Percentiles rank a stretch among this genome's conserved stretches.
Conservation (phyloP, 2,888 invertebrate species). For the Petrolisthes manimaculis region DNA sequence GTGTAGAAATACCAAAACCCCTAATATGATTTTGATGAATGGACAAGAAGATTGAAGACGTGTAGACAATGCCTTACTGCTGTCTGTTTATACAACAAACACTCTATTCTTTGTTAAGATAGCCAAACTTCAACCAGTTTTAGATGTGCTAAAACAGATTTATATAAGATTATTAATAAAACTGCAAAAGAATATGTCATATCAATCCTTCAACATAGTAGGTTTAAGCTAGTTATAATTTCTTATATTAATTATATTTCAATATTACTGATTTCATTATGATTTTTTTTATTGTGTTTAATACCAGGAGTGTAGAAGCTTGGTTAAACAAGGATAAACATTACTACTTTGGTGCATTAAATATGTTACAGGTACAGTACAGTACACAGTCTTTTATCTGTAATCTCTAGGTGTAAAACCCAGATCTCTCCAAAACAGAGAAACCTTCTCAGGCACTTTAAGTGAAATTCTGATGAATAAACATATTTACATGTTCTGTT, state of each 20-base stretch:
- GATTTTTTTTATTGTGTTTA: too few relatives aligned
- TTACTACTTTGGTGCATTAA: too few relatives aligned
- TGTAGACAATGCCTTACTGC: slow-evolving; percentile 63
- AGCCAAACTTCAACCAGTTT: slow-evolving; percentile 63
- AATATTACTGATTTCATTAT: too few relatives aligned
- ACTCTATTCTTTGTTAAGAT: slow-evolving; percentile 63
- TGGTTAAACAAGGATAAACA: too few relatives aligned
- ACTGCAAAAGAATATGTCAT: slow-evolving; percentile 22
- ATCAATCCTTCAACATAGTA: neutral
- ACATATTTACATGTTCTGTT: too few relatives aligned
- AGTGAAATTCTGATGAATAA: too few relatives aligned
- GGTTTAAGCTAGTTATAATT: neutral
- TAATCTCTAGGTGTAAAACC: too few relatives aligned
- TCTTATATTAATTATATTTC: neutral
- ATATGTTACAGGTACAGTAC: too few relatives aligned
- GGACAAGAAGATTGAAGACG: slow-evolving; percentile 53
- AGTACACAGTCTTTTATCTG: too few relatives aligned
- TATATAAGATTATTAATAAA: slow-evolving; percentile 65
- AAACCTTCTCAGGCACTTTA: too few relatives aligned
- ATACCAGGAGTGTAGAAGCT: too few relatives aligned
- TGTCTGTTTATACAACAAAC: slow-evolving; percentile 64
- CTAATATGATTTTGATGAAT: slow-evolving; percentile 37
- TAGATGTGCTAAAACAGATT: slow-evolving; percentile 64
- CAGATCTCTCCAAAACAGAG: too few relatives aligned
- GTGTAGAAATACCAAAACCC: slow-evolving; percentile 22